Evolutionary conservation across 2,113 vertebrate species (phyloP), one percentile per base, ranked within the genome.

Genomic region (Casuarius casuarius): DNA sequence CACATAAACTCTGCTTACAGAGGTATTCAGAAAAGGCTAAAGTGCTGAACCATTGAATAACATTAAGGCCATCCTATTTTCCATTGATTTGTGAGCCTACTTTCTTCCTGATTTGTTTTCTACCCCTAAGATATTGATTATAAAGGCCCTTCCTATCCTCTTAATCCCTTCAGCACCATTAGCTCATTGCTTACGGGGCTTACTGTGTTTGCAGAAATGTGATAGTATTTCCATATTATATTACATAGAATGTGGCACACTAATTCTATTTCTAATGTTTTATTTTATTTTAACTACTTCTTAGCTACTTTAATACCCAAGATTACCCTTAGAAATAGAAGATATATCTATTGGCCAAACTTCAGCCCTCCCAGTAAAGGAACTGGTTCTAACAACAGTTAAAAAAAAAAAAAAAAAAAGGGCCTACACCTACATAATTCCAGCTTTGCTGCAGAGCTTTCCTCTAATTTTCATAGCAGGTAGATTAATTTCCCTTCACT

Each of bases 111-210:
- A 70, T 73, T 70, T 87, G 78, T 76, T 79, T 91, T 70, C 80
- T 92, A 56, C 19, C 87, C 87, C 75, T 48, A 77, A 77, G 40
- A 90, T 94, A 96, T 95, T 92, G 93, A 96, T 93, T 12, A 4
- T 35, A 65, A 74, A 97, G 87, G 46, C 65, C 63, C 35, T 82
- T 89, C 61, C 48, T 87, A 91, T 16, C 58, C 81, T 92, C 87
- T 87, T 92, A 95, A 95, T 89, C 91, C 46, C 7, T 5, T 90
- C 92, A 95, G 89, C 87, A 87, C 66, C 82, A 95, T 97, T 94
- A 95, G 83, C 73, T 88, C 51, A 67, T 92, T 91, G 77, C 84
- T 90, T 93, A 67, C 42, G 88, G 29, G 85, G 42, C n/a, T 90
- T 77, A 91, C 63, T 66, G 77, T 35, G n/a, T 80, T 80, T 83